Conservation (phyloP, 2,113 vertebrate species). For the Grantiella picta region DNA sequence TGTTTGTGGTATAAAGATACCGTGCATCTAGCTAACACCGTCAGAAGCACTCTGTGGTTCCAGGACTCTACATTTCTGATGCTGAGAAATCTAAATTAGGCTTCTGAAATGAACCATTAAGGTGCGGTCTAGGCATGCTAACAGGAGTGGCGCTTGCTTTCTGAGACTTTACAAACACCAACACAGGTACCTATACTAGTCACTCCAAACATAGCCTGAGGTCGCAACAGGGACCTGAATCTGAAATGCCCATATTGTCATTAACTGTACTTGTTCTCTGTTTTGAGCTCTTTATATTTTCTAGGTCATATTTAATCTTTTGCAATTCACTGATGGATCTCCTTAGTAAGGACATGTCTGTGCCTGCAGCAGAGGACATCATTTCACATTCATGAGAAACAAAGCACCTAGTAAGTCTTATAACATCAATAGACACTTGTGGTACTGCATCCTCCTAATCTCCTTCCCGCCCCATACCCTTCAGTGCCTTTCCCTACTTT, state of each 20-base stretch:
- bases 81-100: not conserved
- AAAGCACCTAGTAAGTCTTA: not conserved
- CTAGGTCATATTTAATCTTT: not conserved
- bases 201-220: not conserved
- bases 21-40: not conserved
- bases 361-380: not conserved
- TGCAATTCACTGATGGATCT: not conserved
- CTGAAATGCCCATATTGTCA: not conserved
- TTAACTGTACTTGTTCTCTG: not conserved
- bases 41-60: not conserved
- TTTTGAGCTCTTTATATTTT: not conserved
- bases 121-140: not conserved
- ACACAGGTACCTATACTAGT: fast-evolving
- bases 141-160: not conserved
- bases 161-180: not conserved
- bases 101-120: not conserved
- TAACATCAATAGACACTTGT: not conserved
- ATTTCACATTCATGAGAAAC: conserved; percentile 21
- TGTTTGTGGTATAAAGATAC: not conserved
- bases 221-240: not conserved
- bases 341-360: not conserved
- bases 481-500: not conserved
- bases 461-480: not conserved
- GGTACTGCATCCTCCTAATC: not conserved
- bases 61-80: not conserved